Conservation (phyloP, 2,888 invertebrate species). For the Ornithoptera alexandrae region DNA sequence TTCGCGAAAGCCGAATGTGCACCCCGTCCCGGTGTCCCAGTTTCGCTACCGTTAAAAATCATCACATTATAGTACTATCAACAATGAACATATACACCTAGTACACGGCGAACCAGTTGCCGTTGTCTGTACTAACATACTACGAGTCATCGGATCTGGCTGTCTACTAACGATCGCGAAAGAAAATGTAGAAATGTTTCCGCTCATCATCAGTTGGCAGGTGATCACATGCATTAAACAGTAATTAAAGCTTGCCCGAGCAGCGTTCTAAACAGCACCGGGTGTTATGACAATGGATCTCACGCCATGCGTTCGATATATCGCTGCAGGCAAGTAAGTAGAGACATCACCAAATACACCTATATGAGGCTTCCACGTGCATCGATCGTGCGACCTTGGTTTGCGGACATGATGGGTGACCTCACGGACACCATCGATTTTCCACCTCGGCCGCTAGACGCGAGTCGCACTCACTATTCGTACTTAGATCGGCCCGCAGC, state of each 20-base stretch:
- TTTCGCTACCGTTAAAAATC: not conserved
- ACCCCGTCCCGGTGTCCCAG: conserved; percentile 33
- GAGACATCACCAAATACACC: not conserved
- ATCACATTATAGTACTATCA: conserved; percentile 10
- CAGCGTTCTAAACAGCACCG: conserved; percentile 49
- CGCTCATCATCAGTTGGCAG: conserved; percentile 73
- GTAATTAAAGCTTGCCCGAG: conserved; percentile 47
- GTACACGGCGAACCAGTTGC: conserved; percentile 2
- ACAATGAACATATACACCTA: conserved; percentile 18
- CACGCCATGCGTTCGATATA: conserved; percentile 45
- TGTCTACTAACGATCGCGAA: conserved; percentile 39
- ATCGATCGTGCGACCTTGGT: conserved; percentile 27
- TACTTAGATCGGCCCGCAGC: conserved; percentile 43
- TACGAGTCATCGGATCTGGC: conserved; percentile 4
- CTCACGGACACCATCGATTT: conserved; percentile 67
- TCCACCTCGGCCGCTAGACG: conserved; percentile 50
- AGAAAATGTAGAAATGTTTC: conserved; percentile 74
- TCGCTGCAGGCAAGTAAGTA: conserved; percentile 12
- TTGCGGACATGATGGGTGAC: conserved; percentile 41
- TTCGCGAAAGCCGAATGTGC: conserved; percentile 63
- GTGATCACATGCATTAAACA: conserved; percentile 60
- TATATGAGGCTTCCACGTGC: not conserved
- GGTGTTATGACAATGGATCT: conserved; percentile 56
- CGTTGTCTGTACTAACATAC: not conserved
- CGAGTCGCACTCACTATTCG: conserved; percentile 65